These are phyloP conservation scores for Phylloscopus collybita DNA, from an alignment of 2,797 vertebrate species.

Conservation along the genomic window DNA sequence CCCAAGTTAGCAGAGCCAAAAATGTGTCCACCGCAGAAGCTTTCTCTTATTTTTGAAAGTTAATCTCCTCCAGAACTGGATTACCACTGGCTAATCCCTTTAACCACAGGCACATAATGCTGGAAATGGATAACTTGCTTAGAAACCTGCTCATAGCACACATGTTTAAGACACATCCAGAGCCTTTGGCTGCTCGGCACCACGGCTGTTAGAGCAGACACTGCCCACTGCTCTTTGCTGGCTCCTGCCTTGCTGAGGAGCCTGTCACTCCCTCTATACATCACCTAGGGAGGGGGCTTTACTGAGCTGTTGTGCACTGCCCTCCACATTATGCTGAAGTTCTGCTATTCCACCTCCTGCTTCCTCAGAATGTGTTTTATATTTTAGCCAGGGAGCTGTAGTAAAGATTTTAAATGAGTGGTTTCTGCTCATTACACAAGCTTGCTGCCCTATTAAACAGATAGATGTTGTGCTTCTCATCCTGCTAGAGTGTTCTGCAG, in stretches of 20 bases:
- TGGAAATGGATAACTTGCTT: conserved; percentile 48
- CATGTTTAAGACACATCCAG: rapidly evolving
- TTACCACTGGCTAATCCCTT: conserved; percentile 57
- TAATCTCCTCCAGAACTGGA: conserved; percentile 54
- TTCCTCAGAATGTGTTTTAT: background rate
- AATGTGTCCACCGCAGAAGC: conserved; percentile 10
- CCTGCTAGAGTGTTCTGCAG: background rate
- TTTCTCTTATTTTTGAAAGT: conserved; percentile 27
- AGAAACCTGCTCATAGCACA: background rate
- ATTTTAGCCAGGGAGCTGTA: conserved; percentile 7
- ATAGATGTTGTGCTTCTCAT: background rate
- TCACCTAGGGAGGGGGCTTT: background rate
- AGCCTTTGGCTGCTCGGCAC: background rate
- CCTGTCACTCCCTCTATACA: background rate
- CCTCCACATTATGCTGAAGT: background rate
- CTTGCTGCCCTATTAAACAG: background rate
- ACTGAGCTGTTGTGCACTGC: background rate
- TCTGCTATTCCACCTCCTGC: background rate
- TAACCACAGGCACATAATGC: conserved; percentile 47
- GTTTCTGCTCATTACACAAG: conserved; percentile 30
- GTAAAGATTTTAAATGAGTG: background rate
- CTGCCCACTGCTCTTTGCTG: background rate
- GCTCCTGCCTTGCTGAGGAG: background rate
- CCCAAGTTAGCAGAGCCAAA: conserved; percentile 38
- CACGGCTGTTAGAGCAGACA: background rate